Conservation (phyloP, 2,888 invertebrate genomes). For the Limnephilus marmoratus region DNA sequence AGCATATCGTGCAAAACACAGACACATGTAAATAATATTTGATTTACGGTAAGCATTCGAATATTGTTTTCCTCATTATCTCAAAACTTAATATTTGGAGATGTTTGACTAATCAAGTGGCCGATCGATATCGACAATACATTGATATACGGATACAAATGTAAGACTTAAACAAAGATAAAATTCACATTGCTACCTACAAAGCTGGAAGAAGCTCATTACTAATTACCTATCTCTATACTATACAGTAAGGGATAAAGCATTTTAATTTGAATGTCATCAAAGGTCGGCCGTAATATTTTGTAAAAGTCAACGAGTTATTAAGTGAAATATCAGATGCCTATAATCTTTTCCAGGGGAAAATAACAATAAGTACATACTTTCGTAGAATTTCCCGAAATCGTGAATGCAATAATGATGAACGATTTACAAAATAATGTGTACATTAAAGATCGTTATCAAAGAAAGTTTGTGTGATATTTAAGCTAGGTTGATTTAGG, state of each 20-base stretch:
- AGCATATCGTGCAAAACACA: too few species aligned
- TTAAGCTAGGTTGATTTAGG: not conserved
- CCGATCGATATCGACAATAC: too few species aligned
- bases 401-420: not conserved
- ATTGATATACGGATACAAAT: too few species aligned
- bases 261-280: not conserved
- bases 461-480: not conserved
- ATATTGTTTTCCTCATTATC: too few species aligned
- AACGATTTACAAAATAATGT: not conserved
- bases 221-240: not conserved
- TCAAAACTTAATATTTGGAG: too few species aligned
- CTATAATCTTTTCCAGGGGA: not conserved
- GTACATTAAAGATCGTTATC: not conserved
- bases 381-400: not conserved
- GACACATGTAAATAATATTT: too few species aligned
- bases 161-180: not conserved
- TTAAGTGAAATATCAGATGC: not conserved
- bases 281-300: not conserved
- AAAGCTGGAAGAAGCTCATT: not conserved
- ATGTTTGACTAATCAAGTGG: too few species aligned
- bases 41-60: too few species aligned
- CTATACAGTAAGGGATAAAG: not conserved
- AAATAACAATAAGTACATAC: not conserved
- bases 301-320: slow-evolving; percentile 12
- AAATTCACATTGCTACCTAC: not conserved